Evolutionary conservation across 2,888 invertebrate genomes (phyloP).

Genomic region (Salticus scenicus): DNA sequence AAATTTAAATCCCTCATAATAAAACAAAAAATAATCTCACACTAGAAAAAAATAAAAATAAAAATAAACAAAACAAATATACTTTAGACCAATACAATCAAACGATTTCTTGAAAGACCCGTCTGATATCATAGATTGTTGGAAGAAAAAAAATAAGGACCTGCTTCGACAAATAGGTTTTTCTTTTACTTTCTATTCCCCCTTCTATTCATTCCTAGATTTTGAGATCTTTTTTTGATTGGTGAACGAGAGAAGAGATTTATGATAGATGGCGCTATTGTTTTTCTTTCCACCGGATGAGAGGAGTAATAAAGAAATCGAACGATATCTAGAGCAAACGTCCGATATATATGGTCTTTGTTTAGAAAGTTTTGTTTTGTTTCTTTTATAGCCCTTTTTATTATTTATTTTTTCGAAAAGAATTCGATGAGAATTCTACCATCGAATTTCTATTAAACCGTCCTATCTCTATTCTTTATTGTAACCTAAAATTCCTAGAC

Average conservation of each 20-base stretch:
- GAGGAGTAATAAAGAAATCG: conserved; percentile 11
- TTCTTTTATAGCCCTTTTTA: neutral
- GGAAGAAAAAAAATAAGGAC: neutral
- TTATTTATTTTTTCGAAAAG: too few relatives aligned
- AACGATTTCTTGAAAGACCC: neutral
- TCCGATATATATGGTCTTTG: neutral
- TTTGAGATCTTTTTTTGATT: conserved; percentile 19
- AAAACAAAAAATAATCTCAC: neutral
- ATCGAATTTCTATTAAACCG: too few relatives aligned
- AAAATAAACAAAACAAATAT: neutral
- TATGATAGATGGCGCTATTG: conserved; percentile 16
- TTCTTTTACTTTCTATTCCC: neutral
- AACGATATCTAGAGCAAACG: neutral
- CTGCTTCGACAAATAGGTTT: neutral
- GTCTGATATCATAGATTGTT: neutral
- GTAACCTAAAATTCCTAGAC: too few relatives aligned
- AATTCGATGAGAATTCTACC: too few relatives aligned
- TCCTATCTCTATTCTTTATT: too few relatives aligned
- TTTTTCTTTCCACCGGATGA: neutral
- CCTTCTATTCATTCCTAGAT: neutral
- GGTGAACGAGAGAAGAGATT: neutral
- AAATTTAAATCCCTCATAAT: too few relatives aligned
- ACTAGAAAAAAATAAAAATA: neutral
- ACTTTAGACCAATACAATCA: neutral
- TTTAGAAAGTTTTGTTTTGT: neutral